Conservation (phyloP, 1,140 invertebrate species). For the Musca vetustissima region DNA sequence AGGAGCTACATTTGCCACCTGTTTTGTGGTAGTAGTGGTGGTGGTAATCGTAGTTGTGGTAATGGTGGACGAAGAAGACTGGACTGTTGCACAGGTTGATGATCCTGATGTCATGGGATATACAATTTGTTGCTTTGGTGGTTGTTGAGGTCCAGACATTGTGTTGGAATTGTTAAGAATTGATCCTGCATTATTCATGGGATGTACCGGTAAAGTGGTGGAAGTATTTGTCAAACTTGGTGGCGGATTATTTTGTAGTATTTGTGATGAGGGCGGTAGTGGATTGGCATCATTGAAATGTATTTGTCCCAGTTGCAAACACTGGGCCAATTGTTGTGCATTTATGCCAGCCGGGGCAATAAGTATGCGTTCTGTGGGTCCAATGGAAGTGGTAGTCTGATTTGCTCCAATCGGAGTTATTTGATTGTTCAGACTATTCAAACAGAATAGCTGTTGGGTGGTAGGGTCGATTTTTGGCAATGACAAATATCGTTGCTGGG, state of each 20-base stretch:
- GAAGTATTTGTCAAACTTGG: neutral
- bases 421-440: slow-evolving; percentile 53
- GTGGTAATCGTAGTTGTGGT: slow-evolving; percentile 39
- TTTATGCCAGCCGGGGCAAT: slow-evolving; percentile 54
- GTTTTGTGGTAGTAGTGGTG: slow-evolving; percentile 47
- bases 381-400: slow-evolving; percentile 50
- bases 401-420: slow-evolving; percentile 52
- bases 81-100: neutral
- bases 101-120: slow-evolving; percentile 34
- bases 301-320: slow-evolving; percentile 50
- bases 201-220: neutral
- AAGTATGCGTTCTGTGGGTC: slow-evolving; percentile 49
- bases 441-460: slow-evolving; percentile 52
- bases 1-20: slow-evolving; percentile 53
- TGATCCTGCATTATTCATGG: neutral
- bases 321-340: slow-evolving; percentile 53
- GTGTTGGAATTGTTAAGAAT: slow-evolving; percentile 1
- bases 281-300: slow-evolving; percentile 55
- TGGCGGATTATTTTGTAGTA: slow-evolving; percentile 20
- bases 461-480: slow-evolving; percentile 51
- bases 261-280: slow-evolving; percentile 28
- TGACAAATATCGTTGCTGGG: slow-evolving; percentile 47
- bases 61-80: slow-evolving; percentile 38
- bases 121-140: slow-evolving; percentile 51
- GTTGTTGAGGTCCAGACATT: slow-evolving; percentile 32